A percentile compares a stretch with the other conserved stretches of the same genome.
phyloP scores from a whole-genome alignment of 2,113 vertebrate species.

The Amia ocellicauda region DNA sequence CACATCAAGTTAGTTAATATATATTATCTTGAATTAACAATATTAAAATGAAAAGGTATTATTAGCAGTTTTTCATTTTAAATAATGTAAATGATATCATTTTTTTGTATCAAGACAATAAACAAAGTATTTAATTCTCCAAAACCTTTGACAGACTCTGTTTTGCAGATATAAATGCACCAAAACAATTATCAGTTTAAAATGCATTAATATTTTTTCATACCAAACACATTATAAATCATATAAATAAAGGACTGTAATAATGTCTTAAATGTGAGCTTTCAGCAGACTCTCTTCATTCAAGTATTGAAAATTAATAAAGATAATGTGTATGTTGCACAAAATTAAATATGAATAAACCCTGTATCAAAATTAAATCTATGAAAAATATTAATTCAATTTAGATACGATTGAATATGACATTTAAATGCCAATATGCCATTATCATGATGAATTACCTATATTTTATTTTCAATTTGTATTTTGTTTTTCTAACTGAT shows the following conservation, averaged over 20 bases:
- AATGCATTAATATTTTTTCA: slow-evolving; percentile 18
- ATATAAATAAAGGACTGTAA: too few species aligned
- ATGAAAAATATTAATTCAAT: slow-evolving; percentile 34
- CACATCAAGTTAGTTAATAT: too few species aligned
- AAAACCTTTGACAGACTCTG: too few species aligned
- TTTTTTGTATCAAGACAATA: neutral
- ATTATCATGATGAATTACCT: slow-evolving; percentile 20
- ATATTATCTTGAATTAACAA: neutral
- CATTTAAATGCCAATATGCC: slow-evolving; percentile 32
- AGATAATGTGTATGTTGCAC: slow-evolving; percentile 19
- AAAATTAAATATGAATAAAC: slow-evolving; percentile 23
- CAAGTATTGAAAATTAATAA: too few species aligned
- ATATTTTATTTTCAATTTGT: slow-evolving; percentile 57
- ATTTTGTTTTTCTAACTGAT: slow-evolving; percentile 50
- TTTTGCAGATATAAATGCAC: too few species aligned
- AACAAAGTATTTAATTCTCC: too few species aligned
- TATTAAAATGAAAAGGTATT: too few species aligned
- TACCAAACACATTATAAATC: too few species aligned
- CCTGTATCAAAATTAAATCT: slow-evolving; percentile 28
- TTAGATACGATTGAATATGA: slow-evolving; percentile 18
- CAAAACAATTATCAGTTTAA: slow-evolving; percentile 17
- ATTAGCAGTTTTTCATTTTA: too few species aligned
- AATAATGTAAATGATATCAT: too few species aligned
- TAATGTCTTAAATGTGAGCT: too few species aligned
- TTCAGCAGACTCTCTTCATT: too few species aligned